Evolutionary conservation across 2,113 vertebrate species (phyloP).

Genomic region (Circaetus cinerascens): DNA sequence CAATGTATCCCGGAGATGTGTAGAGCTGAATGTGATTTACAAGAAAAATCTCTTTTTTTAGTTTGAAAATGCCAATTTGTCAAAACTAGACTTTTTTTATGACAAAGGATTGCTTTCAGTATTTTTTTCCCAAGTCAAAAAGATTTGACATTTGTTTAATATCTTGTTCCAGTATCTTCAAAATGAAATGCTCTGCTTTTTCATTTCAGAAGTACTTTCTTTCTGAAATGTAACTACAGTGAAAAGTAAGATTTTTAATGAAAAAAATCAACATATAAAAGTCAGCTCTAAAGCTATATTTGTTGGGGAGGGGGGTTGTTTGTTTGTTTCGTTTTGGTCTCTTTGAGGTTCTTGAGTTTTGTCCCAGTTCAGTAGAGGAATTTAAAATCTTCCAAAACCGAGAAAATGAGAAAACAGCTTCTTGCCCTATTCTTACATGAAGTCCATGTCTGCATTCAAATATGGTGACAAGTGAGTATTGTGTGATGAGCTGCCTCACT

Average conservation of each 20-base stretch:
- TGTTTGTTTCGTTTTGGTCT: neutral
- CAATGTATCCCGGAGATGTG: neutral
- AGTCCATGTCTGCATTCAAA: neutral
- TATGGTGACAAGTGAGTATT: neutral
- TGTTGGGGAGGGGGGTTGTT: rapidly evolving
- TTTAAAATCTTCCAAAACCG: neutral
- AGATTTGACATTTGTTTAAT: neutral
- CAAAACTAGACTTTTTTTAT: neutral
- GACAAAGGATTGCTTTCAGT: neutral
- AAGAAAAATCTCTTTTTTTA: neutral
- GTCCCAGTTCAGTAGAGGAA: neutral
- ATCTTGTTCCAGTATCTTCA: neutral
- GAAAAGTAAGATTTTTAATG: neutral
- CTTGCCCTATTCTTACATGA: neutral
- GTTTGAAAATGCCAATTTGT: neutral
- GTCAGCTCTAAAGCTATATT: neutral
- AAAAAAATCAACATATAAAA: neutral
- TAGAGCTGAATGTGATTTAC: neutral
- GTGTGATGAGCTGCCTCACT: neutral
- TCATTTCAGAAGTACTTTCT: neutral
- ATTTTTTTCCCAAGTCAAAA: neutral
- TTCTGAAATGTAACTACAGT: neutral
- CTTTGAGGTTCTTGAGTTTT: neutral
- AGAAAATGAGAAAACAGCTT: neutral
- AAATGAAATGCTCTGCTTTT: neutral